Conservation (phyloP, 2,888 invertebrate species). For the Dryadula phaetusa region DNA sequence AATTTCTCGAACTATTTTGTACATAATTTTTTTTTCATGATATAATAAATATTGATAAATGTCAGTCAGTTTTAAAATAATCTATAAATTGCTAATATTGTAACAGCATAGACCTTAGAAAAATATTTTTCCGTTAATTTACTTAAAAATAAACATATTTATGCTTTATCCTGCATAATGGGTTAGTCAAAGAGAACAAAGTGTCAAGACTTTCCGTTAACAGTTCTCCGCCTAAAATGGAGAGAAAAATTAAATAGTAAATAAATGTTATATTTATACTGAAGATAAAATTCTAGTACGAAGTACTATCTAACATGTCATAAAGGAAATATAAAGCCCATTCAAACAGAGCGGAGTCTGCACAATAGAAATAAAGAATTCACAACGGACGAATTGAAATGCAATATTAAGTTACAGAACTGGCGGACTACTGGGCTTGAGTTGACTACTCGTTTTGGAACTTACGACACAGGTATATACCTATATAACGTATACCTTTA, state of each 20-base stretch:
- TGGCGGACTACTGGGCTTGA: slow-evolving; percentile 2
- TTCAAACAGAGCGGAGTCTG: slow-evolving; percentile 24
- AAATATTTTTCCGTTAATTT: no score
- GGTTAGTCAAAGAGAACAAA: no score
- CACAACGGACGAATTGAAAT: slow-evolving; percentile 30
- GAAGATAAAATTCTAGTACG: neutral
- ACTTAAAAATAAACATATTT: no score
- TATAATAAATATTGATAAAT: no score
- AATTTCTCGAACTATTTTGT: no score
- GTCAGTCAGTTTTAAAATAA: no score
- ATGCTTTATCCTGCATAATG: no score
- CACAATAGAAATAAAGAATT: slow-evolving; percentile 38
- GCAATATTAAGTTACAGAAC: slow-evolving; percentile 35
- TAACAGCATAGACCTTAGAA: no score
- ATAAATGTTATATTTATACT: slow-evolving; percentile 1
- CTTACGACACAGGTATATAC: neutral
- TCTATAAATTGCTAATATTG: neutral
- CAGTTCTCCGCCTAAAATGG: no score
- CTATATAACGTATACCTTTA: neutral
- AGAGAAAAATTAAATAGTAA: no score
- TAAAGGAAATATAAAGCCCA: slow-evolving; percentile 28
- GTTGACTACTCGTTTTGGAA: slow-evolving; percentile 6
- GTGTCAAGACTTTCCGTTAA: no score
- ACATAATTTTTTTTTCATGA: no score
- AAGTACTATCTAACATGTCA: slow-evolving; percentile 14